Base-by-base conservation (phyloP, 2,888 invertebrate genomes). In the Apamea monoglypha region DNA sequence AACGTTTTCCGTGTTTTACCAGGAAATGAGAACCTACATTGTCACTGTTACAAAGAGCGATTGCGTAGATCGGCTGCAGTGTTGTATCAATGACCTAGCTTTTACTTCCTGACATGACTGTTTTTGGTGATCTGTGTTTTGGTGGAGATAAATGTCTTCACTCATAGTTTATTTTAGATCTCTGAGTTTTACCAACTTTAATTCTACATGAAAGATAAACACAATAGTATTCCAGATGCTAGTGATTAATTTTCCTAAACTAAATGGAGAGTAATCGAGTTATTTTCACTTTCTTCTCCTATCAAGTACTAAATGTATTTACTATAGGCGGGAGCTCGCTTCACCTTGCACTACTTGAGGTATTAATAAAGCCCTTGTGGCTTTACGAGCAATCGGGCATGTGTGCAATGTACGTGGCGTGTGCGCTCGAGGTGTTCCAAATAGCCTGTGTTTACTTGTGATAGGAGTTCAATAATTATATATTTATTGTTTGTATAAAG, bases 291-390 rank as follows among this genome's bases (percentile, higher is more conserved):
- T 74, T 71, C n/a, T 71, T 69, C 67, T 82, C 50, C 66, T 69
- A 83, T 87, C 63, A 78, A 87, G 79, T n/a, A 59, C n/a, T 79
- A 50, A 70, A 69, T 53, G 83, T 78, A 63, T 84, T 77, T 59
- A 72, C 36, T 77, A 76, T 56, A 78, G 78, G 25, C 74, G 59
- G 86, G 70, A 82, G 77, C 59, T 74, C 69, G 56, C 61, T 69
- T 87, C 88, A 87, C 87, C 87, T 87, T 81, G 88, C 73, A 72
- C 88, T 83, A 87, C 87, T 86, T 87, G 79, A 88, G 69, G 61
- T 87, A 87, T 86, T 80, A 76, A 81, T 86, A 88, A 83, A 87
- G 76, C 74, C 86, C 88, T 86, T 77, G 75, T 80, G 75, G 78
- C 66, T 74, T 63, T 69, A 53, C 47, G 53, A 85, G 63, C 67